phyloP scores from a whole-genome alignment of 1,140 invertebrate species.

The Drosophila bocqueti region DNA sequence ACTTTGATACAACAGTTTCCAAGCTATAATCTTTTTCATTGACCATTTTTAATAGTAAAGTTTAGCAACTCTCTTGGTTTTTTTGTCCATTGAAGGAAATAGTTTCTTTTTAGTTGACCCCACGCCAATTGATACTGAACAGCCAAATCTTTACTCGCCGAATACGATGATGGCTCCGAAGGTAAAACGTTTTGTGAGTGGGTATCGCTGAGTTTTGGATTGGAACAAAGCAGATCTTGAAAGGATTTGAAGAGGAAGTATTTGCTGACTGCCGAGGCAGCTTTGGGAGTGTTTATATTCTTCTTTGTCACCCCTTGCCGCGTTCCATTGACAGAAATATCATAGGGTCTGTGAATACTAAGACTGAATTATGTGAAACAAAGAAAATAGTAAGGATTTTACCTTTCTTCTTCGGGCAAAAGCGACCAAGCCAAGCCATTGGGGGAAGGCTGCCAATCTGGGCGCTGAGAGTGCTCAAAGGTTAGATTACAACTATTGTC shows the following conservation, averaged over 20 bases:
- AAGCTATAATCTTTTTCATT: background rate
- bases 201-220: constrained; percentile 64
- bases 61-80: constrained; percentile 85
- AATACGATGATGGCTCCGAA: constrained; percentile 84
- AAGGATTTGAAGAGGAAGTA: constrained; percentile 88
- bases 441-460: constrained; percentile 86
- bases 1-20: background rate
- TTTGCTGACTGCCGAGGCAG: constrained; percentile 88
- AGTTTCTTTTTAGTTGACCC: constrained; percentile 85
- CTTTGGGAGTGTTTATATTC: constrained; percentile 86
- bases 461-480: constrained; percentile 85
- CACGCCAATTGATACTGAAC: constrained; percentile 85
- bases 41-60: constrained; percentile 60
- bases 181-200: constrained; percentile 47
- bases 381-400: constrained; percentile 86
- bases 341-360: constrained; percentile 86
- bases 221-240: constrained; percentile 85
- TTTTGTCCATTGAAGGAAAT: constrained; percentile 87
- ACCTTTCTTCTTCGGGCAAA: constrained; percentile 84
- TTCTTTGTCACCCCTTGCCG: constrained; percentile 94
- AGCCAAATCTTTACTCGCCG: constrained; percentile 85
- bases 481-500: constrained; percentile 58
- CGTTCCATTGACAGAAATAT: constrained; percentile 92
- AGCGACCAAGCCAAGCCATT: constrained; percentile 88
- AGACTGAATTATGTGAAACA: background rate